Evolutionary conservation across 2,888 invertebrate species (phyloP).

Genomic region (Seira sanloemensis): DNA sequence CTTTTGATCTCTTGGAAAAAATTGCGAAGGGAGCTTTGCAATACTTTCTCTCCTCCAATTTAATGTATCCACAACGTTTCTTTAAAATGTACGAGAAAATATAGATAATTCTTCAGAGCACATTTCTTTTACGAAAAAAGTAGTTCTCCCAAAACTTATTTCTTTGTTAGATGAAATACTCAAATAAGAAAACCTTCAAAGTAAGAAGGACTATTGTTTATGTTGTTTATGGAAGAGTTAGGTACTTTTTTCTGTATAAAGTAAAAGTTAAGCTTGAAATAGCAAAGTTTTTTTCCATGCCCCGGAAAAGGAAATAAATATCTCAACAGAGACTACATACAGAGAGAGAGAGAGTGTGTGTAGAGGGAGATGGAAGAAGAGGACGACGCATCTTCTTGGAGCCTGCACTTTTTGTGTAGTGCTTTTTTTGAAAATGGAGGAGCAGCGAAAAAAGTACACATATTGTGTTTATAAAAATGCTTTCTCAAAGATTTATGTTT

Average conservation of each 20-base stretch:
- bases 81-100: slow-evolving; percentile 39
- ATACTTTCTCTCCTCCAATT: no score
- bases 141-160: background rate
- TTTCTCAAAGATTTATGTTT: slow-evolving; percentile 43
- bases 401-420: background rate
- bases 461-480: background rate
- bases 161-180: background rate
- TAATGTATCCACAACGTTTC: no score
- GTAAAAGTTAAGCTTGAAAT: no score
- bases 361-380: background rate
- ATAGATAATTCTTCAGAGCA: slow-evolving; percentile 26
- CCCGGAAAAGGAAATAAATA: slow-evolving; percentile 63
- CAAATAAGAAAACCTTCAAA: slow-evolving; percentile 8
- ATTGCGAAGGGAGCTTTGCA: no score
- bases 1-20: slow-evolving; percentile 41
- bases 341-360: slow-evolving; percentile 28
- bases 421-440: slow-evolving; percentile 17
- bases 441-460: slow-evolving; percentile 24
- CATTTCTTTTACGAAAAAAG: slow-evolving; percentile 20
- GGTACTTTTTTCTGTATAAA: slow-evolving; percentile 6
- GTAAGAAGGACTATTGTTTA: background rate
- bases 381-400: background rate
- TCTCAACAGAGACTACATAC: slow-evolving; percentile 44
- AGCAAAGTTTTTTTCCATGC: slow-evolving; percentile 23
- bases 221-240: no score